Base-by-base conservation (phyloP, 30 jellyfish, hydroid and myxozoan genomes). In the Chrysaora quinquecirrha region DNA sequence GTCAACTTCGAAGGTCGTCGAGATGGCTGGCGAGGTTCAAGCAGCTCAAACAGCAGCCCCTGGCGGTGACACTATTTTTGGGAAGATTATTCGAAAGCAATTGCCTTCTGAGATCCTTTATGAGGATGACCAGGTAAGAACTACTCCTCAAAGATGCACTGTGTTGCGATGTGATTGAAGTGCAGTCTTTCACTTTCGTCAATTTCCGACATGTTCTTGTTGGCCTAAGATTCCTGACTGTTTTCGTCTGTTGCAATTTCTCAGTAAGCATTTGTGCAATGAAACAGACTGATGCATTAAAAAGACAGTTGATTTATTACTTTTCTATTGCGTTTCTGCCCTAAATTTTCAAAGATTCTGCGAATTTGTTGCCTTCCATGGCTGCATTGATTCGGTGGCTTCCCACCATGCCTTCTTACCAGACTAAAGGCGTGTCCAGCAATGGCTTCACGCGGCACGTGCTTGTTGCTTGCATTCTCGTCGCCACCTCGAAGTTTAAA, bases 111-210 rank as follows among this genome's bases (percentile, higher is more conserved):
- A 89, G 47, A 30, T 95, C 49, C 22, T 90, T 35, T 84, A 61
- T 58, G 99, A 95, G 82, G 99, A 95, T 83, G 99, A 95, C 56
- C 54, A 30, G 95, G 97, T 89, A 73, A 32, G 73, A 46, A 24
- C n/a, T n/a, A n/a, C n/a, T n/a, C n/a, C n/a, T n/a, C n/a, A 6
- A 7, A 10, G 1, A 16, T 28, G 3, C 27, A 30, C n/a, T 67
- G 65, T 16, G 16, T 43, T 9, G 9, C 16, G 58, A 43, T 43
- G 58, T 43, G 58, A 43, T 43, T 9, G 58, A 16, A 43, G 58
- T 9, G 58, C 58, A 6, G 58, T 9, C 12, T 43, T 9, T 9
- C 12, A 16, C 58, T 6, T 43, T 6, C 16, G 9, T 16, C 58
- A 43, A 43, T 9, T 9, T 16, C 16, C 9, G 16, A 16, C 58